Conservation (phyloP, 2,888 invertebrate species). For the Chouioia cunea region DNA sequence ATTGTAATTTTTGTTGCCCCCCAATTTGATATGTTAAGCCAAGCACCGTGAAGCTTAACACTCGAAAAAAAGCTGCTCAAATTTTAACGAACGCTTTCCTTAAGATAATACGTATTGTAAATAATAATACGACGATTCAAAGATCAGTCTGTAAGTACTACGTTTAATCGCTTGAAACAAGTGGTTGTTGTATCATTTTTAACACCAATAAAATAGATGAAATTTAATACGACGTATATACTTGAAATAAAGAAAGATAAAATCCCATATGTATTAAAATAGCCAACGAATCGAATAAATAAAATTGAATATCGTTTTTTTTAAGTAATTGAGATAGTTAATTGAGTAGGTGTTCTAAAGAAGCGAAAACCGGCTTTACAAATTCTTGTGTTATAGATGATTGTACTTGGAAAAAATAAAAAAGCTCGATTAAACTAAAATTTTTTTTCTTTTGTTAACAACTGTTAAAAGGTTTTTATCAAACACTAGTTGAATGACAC, state of each 20-base stretch:
- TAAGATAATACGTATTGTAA: conserved; percentile 32
- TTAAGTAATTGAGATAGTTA: conserved; percentile 18
- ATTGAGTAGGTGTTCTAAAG: conserved; percentile 31
- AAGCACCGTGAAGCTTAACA: neutral
- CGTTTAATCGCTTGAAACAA: no score
- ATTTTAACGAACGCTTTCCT: conserved; percentile 27
- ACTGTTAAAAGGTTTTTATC: neutral
- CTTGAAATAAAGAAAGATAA: neutral
- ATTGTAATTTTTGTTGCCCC: conserved; percentile 36
- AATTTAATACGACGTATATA: no score
- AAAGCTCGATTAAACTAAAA: conserved; percentile 5
- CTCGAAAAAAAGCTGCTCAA: conserved; percentile 1
- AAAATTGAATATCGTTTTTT: conserved; percentile 1
- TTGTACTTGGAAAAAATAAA: conserved; percentile 38
- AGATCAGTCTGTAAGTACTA: conserved; percentile 3
- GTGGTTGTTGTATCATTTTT: conserved; percentile 13
- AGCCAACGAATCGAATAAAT: no score
- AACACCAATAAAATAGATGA: neutral
- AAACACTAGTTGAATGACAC: neutral
- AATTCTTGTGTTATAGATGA: conserved; percentile 34
- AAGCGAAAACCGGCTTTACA: conserved; percentile 38
- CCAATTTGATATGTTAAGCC: conserved; percentile 12
- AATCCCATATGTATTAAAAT: neutral
- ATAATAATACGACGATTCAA: conserved; percentile 29
- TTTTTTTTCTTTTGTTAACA: conserved; percentile 1